Conservation (phyloP, 2,888 invertebrate genomes). For the Drosophila meridiana region DNA sequence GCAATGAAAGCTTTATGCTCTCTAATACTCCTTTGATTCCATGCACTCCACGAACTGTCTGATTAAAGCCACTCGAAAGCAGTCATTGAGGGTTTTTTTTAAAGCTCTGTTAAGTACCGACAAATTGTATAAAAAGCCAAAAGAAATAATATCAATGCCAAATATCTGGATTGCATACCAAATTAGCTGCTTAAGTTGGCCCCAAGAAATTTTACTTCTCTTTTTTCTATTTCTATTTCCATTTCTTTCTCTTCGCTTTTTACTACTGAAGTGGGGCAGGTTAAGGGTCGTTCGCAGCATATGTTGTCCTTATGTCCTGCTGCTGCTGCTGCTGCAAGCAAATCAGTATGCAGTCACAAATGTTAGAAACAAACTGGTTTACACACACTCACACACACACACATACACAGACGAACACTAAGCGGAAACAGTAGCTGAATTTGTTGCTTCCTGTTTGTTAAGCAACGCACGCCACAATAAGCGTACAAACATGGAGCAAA, state of each 20-base stretch:
- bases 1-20: not conserved
- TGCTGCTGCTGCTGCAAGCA: slow-evolving; percentile 75
- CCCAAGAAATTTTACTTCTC: slow-evolving; percentile 6
- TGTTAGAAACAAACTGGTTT: slow-evolving; percentile 55
- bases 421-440: slow-evolving; percentile 80
- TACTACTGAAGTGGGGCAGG: slow-evolving; percentile 55
- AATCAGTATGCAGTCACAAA: slow-evolving; percentile 81
- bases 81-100: slow-evolving; percentile 23
- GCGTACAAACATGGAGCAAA: slow-evolving; percentile 50
- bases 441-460: slow-evolving; percentile 81
- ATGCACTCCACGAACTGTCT: not conserved
- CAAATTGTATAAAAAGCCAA: slow-evolving; percentile 57
- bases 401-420: slow-evolving; percentile 29
- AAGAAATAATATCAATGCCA: slow-evolving; percentile 73
- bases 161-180: slow-evolving; percentile 75
- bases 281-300: slow-evolving; percentile 76
- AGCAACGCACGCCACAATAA: slow-evolving; percentile 79
- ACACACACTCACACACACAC: slow-evolving; percentile 19
- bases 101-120: slow-evolving; percentile 45
- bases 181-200: slow-evolving; percentile 60
- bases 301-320: slow-evolving; percentile 61
- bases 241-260: slow-evolving; percentile 11
- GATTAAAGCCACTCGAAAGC: slow-evolving; percentile 15
- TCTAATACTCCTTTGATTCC: not conserved
- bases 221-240: slow-evolving; percentile 4